phyloP scores from a whole-genome alignment of 2,888 invertebrate species.

The Melanotus villosus region DNA sequence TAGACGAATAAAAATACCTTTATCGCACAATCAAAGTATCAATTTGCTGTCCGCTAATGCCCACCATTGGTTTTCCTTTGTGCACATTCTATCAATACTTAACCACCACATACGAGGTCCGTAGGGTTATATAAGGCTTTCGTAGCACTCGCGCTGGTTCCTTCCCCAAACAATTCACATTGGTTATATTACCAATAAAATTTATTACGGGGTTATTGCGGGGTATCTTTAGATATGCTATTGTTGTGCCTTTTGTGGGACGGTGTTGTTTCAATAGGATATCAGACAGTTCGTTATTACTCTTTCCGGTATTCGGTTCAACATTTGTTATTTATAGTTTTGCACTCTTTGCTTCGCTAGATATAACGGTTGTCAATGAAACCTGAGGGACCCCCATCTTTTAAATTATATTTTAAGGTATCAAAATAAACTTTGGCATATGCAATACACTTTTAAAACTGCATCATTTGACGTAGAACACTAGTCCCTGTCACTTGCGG shows the following conservation, averaged over 20 bases:
- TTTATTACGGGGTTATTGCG: constrained; percentile 38
- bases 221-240: constrained; percentile 33
- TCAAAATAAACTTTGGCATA: too few relatives aligned
- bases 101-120: constrained; percentile 28
- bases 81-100: constrained; percentile 31
- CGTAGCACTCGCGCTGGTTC: constrained; percentile 33
- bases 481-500: too few relatives aligned
- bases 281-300: neutral
- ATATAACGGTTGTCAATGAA: too few relatives aligned
- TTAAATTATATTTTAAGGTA: too few relatives aligned
- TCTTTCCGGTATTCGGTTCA: constrained; percentile 23
- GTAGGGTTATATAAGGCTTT: constrained; percentile 34
- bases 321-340: too few relatives aligned
- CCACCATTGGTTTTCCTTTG: constrained; percentile 35
- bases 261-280: constrained; percentile 2
- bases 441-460: too few relatives aligned
- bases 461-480: too few relatives aligned
- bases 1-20: constrained; percentile 30
- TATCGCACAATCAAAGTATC: constrained; percentile 35
- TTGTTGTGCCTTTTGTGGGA: constrained; percentile 29
- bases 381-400: too few relatives aligned
- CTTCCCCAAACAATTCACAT: constrained; percentile 35
- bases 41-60: constrained; percentile 35
- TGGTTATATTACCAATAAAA: constrained; percentile 41
- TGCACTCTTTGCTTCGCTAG: too few relatives aligned